Percentiles rank a stretch among this genome's conserved stretches.
Evolutionary conservation across 2,888 invertebrate genomes (phyloP).

Genomic region (Dryocosmus kuriphilus): DNA sequence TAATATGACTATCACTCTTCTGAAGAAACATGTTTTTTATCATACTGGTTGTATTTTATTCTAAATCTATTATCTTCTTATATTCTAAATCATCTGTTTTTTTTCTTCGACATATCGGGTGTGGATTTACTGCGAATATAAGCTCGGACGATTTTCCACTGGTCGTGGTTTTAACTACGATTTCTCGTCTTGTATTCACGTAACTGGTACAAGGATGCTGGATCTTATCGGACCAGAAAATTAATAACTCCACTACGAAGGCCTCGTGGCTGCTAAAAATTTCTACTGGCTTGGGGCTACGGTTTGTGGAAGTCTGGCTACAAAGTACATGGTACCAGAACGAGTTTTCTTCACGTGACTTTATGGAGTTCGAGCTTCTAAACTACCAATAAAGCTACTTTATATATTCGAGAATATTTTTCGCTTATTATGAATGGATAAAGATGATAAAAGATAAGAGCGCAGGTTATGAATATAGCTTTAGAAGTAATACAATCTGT

Average conservation of each 20-base stretch:
- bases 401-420: not conserved
- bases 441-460: not conserved
- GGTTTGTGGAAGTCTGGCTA: not conserved
- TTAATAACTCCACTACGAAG: constrained; percentile 55
- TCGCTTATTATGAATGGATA: not conserved
- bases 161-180: not conserved
- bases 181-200: constrained; percentile 18
- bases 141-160: not conserved
- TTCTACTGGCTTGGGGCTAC: constrained; percentile 35
- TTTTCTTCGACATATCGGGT: not conserved
- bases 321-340: constrained; percentile 22
- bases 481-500: no score
- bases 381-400: constrained; percentile 10
- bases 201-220: constrained; percentile 59
- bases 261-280: constrained; percentile 44
- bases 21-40: not conserved
- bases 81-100: not conserved
- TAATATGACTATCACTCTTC: not conserved
- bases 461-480: not conserved
- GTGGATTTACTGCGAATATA: not conserved
- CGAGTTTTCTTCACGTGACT: constrained; percentile 4
- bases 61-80: no score
- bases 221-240: constrained; percentile 59
- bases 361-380: not conserved
- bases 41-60: no score